Conservation (phyloP, 2,797 vertebrate genomes). For the Clarias platycephalus region DNA sequence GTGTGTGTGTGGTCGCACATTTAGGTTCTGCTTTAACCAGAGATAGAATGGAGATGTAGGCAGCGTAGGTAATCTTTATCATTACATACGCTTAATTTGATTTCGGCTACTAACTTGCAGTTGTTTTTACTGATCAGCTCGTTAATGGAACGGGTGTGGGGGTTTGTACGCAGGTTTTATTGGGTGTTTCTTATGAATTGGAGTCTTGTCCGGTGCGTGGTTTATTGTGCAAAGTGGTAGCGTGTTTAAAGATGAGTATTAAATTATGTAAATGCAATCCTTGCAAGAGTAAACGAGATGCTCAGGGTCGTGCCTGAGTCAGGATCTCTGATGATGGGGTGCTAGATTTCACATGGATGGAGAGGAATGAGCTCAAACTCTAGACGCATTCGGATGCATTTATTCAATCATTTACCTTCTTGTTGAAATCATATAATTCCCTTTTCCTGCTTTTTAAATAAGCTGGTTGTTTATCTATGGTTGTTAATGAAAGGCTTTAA, state of each 20-base stretch:
- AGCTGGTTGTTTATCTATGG: neutral
- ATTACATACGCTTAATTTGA: slow-evolving; percentile 2
- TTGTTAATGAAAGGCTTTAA: neutral
- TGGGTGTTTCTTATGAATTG: neutral
- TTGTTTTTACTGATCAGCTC: neutral
- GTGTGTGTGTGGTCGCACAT: neutral
- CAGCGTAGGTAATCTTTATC: slow-evolving; percentile 16
- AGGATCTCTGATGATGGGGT: neutral
- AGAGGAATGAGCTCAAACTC: too few relatives aligned
- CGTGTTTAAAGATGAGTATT: slow-evolving; percentile 1
- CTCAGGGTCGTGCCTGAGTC: neutral
- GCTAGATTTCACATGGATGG: neutral
- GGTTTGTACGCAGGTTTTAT: neutral
- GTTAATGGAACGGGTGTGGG: neutral
- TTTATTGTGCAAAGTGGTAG: slow-evolving; percentile 13
- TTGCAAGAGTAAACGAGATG: slow-evolving; percentile 1
- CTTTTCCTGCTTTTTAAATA: neutral
- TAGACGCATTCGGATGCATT: too few relatives aligned
- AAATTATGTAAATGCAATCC: slow-evolving; percentile 28
- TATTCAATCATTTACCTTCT: too few relatives aligned
- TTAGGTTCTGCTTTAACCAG: neutral
- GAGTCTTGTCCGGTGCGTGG: neutral
- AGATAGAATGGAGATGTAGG: neutral
- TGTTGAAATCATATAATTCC: too few relatives aligned
- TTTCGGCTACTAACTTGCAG: neutral